phyloP scores from a whole-genome alignment of 2,888 invertebrate species.

The Ectemnius lituratus region DNA sequence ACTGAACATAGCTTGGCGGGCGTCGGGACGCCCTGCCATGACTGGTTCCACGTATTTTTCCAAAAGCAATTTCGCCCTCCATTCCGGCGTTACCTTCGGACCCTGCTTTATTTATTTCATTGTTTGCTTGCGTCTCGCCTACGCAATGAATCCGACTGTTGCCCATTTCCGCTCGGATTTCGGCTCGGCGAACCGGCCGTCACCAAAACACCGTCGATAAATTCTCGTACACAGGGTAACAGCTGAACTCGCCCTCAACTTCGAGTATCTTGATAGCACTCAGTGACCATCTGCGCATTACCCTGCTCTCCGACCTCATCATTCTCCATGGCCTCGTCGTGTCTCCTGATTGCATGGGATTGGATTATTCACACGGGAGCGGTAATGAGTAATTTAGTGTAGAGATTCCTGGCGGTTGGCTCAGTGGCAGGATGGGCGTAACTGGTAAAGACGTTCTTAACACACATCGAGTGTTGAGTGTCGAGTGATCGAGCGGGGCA shows the following conservation, averaged over 20 bases:
- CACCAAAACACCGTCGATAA: constrained; percentile 39
- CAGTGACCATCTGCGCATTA: background rate
- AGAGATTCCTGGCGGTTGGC: no score
- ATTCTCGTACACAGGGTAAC: constrained; percentile 1
- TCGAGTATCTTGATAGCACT: background rate
- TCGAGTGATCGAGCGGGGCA: background rate
- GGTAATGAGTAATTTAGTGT: no score
- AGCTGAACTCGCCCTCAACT: constrained; percentile 10
- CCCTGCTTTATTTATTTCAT: constrained; percentile 44
- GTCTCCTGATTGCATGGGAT: background rate
- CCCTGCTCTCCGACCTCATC: background rate
- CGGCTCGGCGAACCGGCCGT: constrained; percentile 27
- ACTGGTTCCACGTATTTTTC: constrained; percentile 35
- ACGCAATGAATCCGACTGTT: constrained; percentile 36
- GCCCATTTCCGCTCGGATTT: constrained; percentile 41
- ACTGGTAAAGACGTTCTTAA: no score
- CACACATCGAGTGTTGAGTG: no score
- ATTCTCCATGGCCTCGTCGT: background rate
- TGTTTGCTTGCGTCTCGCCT: constrained; percentile 32
- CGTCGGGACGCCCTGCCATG: background rate
- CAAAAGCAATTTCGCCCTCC: constrained; percentile 38
- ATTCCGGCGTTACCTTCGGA: constrained; percentile 9
- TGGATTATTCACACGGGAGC: no score
- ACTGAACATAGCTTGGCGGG: constrained; percentile 10
- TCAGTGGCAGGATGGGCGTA: no score